These are phyloP conservation scores for Amyelois transitella DNA, from an alignment of 1,140 invertebrate species.

Conservation along the genomic window DNA sequence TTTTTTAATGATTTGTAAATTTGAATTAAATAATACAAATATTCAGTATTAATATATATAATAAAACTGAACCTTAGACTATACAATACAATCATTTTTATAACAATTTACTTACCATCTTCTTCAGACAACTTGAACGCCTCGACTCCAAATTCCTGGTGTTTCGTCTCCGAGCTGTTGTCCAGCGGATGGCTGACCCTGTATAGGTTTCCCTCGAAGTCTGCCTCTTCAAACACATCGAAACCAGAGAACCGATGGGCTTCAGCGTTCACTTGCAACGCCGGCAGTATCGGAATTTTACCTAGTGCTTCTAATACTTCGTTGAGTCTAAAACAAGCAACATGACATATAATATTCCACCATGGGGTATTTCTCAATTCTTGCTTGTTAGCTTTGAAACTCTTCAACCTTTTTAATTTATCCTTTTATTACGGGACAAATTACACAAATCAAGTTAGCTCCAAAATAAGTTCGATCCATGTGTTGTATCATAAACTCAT, in stretches of 20 bases:
- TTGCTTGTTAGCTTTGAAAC: too few relatives aligned
- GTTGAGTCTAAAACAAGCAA: slow-evolving; percentile 80
- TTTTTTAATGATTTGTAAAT: too few relatives aligned
- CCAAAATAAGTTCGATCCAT: too few relatives aligned
- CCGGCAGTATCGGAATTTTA: slow-evolving; percentile 88
- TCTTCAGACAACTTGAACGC: slow-evolving; percentile 63
- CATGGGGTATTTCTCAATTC: too few relatives aligned
- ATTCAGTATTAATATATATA: too few relatives aligned
- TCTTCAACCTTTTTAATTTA: too few relatives aligned
- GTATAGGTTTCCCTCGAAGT: slow-evolving; percentile 56
- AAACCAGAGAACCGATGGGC: slow-evolving; percentile 78
- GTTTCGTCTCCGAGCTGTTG: slow-evolving; percentile 47
- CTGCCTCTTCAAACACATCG: slow-evolving; percentile 68
- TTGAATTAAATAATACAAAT: too few relatives aligned
- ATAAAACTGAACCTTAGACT: too few relatives aligned
- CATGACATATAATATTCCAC: too few relatives aligned
- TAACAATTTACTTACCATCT: slow-evolving; percentile 43
- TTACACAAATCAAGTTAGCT: too few relatives aligned
- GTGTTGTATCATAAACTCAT: too few relatives aligned
- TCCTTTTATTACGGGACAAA: too few relatives aligned
- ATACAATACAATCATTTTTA: not conserved
- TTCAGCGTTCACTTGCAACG: slow-evolving; percentile 79
- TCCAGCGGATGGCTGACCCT: slow-evolving; percentile 44
- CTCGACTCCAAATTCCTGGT: slow-evolving; percentile 57
- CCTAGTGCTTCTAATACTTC: slow-evolving; percentile 83